A percentile compares a stretch with the other conserved stretches of the same genome.
These are phyloP conservation scores for Corydoras sp. DNA, from an alignment of 2,113 vertebrate genomes.

Conservation along the genomic window DNA sequence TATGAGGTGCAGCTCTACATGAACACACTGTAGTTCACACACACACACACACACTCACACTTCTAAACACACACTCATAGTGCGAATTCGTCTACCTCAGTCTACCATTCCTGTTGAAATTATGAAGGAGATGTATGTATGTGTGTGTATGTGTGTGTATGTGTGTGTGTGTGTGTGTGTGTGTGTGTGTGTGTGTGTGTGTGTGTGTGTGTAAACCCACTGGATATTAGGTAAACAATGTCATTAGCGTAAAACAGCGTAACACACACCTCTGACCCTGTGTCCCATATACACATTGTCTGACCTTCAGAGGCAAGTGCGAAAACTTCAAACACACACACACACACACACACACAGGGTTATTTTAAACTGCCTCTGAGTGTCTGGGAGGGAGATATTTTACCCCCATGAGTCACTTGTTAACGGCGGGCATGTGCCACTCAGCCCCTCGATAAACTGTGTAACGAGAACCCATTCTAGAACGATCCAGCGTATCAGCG, in stretches of 20 bases:
- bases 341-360: slow-evolving; percentile 40
- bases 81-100: slow-evolving; percentile 56
- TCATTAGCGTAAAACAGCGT: not conserved
- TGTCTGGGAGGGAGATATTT: slow-evolving; percentile 21
- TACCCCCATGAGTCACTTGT: slow-evolving; percentile 21
- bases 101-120: slow-evolving; percentile 35
- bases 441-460: slow-evolving; percentile 6
- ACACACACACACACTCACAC: slow-evolving; percentile 50
- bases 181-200: slow-evolving; percentile 7
- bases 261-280: not conserved
- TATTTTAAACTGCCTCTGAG: slow-evolving; percentile 20
- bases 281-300: slow-evolving; percentile 5
- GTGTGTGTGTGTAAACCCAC: not conserved
- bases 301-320: slow-evolving; percentile 29
- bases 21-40: slow-evolving; percentile 40
- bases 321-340: slow-evolving; percentile 45
- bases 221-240: not conserved
- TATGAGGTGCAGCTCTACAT: slow-evolving; percentile 13
- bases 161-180: not conserved
- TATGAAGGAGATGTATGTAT: not conserved
- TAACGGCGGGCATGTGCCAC: slow-evolving; percentile 23
- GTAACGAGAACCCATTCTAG: slow-evolving; percentile 43
- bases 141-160: not conserved
- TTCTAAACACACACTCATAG: slow-evolving; percentile 41
- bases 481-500: slow-evolving; percentile 52